Evolutionary conservation across 2,888 invertebrate species (phyloP), one percentile per base, ranked within the genome.

Genomic region (Euzophera pinguis): DNA sequence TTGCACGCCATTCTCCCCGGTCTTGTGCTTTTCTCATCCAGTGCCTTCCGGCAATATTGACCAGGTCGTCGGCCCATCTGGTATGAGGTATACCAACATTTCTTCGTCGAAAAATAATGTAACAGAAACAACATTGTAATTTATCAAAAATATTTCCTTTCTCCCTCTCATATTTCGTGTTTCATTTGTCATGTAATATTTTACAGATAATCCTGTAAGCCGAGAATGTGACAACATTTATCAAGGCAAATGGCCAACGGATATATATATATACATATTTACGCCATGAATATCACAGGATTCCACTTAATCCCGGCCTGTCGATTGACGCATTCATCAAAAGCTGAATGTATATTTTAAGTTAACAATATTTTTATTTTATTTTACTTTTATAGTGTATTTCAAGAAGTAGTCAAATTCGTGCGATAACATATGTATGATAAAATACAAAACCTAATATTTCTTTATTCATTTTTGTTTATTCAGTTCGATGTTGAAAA

Each of bases 181-280:
- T 9, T 32, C 32, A 32, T 32, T 32, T 43, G n/a, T 29, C 22
- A 27, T 6, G 29, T n/a, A 27, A 29, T 27, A 12, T 8, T 43
- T 43, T 27, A 43, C 12, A 27, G 43, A 13, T 43, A 43, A 43
- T 43, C 29, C 43, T 13, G 43, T 12, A 27, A 43, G 43, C 43
- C 22, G 27, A 29, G 29, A 12, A 43, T 22, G 10, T 43, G 43
- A 43, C 43, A 29, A 22, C 27, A 29, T 43, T 29, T 22, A 27
- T 43, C 27, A 43, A 27, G 29, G 42, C 42, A 42, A 14, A 42
- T 22, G 22, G 22, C 42, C 42, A 10, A 12, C 22, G 7, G 32
- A 32, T 9, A 7, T 41, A 43, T 6, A 7, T 41, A 27, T 29
- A 22, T 9, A n/a, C 13, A 43, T 43, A 43, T 43, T 43, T 43